Conservation (phyloP, 2,113 vertebrate genomes). For the Dasyurus viverrinus region DNA sequence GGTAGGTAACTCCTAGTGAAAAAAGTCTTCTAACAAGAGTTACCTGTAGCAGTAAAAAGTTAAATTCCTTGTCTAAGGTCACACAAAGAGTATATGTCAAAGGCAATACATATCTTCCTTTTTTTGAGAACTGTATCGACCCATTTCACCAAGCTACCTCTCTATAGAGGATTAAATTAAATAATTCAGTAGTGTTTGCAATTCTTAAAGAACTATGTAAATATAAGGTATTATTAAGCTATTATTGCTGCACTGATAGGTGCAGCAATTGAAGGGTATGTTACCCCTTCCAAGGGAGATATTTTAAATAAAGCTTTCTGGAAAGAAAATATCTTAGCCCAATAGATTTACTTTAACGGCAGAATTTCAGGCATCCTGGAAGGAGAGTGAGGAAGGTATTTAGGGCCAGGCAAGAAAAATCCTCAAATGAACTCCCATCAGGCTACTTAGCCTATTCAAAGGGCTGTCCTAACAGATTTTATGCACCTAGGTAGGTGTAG, state of each 20-base stretch:
- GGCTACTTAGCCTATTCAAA: not conserved
- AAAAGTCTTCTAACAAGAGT: not conserved
- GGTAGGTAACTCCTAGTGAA: not conserved
- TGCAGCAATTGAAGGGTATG: not conserved
- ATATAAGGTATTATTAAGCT: not conserved
- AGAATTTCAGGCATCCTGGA: not conserved
- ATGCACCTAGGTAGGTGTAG: not conserved
- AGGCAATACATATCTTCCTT: not conserved
- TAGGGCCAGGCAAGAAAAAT: not conserved
- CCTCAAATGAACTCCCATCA: not conserved
- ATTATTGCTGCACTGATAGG: not conserved
- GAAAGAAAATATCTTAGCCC: not conserved
- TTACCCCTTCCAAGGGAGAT: conserved; percentile 1
- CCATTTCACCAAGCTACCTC: not conserved
- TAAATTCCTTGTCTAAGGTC: not conserved
- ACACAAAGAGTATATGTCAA: not conserved
- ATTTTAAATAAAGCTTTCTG: not conserved
- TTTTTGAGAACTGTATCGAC: not conserved
- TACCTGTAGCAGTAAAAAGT: not conserved
- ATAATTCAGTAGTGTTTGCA: not conserved
- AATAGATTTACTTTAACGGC: conserved; percentile 6
- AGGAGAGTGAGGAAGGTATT: not conserved
- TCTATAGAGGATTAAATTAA: not conserved
- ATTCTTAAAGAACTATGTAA: not conserved
- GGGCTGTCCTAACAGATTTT: not conserved